Base-by-base conservation (phyloP, 2,113 vertebrate genomes). In the Planiliza haematocheilus region DNA sequence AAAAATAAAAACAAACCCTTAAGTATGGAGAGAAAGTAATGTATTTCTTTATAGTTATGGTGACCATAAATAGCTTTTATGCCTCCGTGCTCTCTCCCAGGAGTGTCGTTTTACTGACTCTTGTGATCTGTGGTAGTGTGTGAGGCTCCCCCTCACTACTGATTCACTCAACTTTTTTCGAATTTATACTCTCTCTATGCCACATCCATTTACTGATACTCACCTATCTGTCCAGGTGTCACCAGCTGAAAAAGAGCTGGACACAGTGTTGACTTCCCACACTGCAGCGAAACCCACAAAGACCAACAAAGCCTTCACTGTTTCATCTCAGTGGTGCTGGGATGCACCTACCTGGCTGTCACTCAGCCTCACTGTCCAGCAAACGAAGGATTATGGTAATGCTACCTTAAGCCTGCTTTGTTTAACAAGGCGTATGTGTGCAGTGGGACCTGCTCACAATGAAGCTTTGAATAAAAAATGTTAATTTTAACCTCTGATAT, bases 301-400 rank as follows among this genome's bases (percentile, higher is more conserved):
- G 9, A 62, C 58, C 55, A 41, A 4, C 34, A 18, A 10, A 37
- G 17, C n/a, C 24, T 57, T 37, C 43, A 11, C 38, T 67, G 36
- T 77, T 65, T 85, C 66, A 77, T 85, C 70, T 75, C 30, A 8
- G 17, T 8, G 50, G 39, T 77, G 24, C 70, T 84, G 58, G 65
- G 76, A 69, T 59, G 50, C 59, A 70, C 56, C 78, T 70, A 71
- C 72, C 78, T 74, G 69, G 43, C 63, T 69, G 58, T 70, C 43
- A 16, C 60, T 82, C 70, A 74, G 48, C 62, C 65, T 69, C 76
- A 13, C 51, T 52, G 74, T 63, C 52, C 76, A 56, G 70, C 81
- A 61, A 67, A 80, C 79, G 58, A 30, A 10, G 51, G 84, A 86
- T 87, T 86, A 80, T 72, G 61, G 37, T 73, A 72, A 88, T 70